Percentiles rank a stretch among this genome's conserved stretches.
Evolutionary conservation across 1,140 invertebrate species (phyloP).

Genomic region (silkworm (Bombyx mori)): DNA sequence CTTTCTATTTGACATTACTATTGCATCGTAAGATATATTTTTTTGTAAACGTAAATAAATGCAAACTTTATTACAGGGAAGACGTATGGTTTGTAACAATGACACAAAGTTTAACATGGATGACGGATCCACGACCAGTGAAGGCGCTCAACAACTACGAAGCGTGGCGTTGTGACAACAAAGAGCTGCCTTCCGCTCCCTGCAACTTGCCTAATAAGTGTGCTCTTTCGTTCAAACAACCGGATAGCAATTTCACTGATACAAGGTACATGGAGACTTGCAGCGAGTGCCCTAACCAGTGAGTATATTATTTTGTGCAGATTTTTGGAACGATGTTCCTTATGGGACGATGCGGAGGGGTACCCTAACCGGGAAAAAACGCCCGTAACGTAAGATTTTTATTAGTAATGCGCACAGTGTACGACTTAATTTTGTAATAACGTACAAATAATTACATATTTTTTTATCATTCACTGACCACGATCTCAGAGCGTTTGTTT

Average conservation of each 20-base stretch:
- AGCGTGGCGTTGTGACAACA: slow-evolving; percentile 85
- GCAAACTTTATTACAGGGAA: slow-evolving; percentile 70
- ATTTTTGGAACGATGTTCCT: too few species aligned
- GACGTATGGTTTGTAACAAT: slow-evolving; percentile 93
- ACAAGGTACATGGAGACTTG: slow-evolving; percentile 92
- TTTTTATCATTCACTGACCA: too few species aligned
- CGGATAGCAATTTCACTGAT: slow-evolving; percentile 82
- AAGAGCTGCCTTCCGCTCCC: slow-evolving; percentile 78
- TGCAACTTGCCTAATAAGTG: slow-evolving; percentile 90
- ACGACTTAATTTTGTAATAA: too few species aligned
- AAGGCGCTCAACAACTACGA: slow-evolving; percentile 82
- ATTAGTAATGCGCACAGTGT: too few species aligned
- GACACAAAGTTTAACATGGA: slow-evolving; percentile 92
- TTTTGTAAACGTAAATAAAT: too few species aligned
- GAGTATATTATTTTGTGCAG: slow-evolving; percentile 18
- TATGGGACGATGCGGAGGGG: too few species aligned
- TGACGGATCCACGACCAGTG: slow-evolving; percentile 86
- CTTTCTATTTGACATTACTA: too few species aligned
- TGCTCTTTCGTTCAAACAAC: slow-evolving; percentile 83
- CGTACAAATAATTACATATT: too few species aligned
- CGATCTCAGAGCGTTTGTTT: too few species aligned
- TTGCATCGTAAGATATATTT: too few species aligned
- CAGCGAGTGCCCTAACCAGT: slow-evolving; percentile 86
- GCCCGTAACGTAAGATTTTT: too few species aligned
- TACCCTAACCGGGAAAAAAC: too few species aligned